Percentiles rank a stretch among this genome's conserved stretches.
phyloP scores from a whole-genome alignment of 1,140 invertebrate species.

The Calliopsis andreniformis region DNA sequence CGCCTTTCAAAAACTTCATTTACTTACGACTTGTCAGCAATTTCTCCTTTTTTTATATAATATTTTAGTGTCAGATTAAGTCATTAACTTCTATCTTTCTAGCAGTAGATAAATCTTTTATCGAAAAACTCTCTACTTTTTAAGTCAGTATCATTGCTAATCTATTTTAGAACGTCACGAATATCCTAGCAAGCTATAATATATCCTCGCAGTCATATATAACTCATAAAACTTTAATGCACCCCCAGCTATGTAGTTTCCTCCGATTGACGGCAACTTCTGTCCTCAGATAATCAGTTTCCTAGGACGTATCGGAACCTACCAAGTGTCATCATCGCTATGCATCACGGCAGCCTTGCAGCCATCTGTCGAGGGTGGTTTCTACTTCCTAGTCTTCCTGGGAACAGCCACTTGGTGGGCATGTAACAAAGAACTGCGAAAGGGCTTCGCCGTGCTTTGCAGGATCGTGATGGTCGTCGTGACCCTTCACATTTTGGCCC shows the following conservation, averaged over 20 bases:
- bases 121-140: neutral
- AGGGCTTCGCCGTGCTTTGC: conserved; percentile 88
- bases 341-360: conserved; percentile 90
- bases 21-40: too few relatives aligned
- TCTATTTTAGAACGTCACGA: too few relatives aligned
- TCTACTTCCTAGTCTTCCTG: conserved; percentile 95
- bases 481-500: conserved; percentile 87
- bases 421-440: conserved; percentile 87
- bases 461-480: conserved; percentile 88
- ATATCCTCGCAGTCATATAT: neutral
- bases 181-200: too few relatives aligned
- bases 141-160: too few relatives aligned
- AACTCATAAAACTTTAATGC: too few relatives aligned
- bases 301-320: conserved; percentile 83
- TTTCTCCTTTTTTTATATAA: too few relatives aligned
- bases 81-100: too few relatives aligned
- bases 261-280: conserved; percentile 13
- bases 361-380: conserved; percentile 89
- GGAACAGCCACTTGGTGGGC: conserved; percentile 94
- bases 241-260: too few relatives aligned
- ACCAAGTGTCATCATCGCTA: conserved; percentile 86
- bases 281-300: conserved; percentile 78
- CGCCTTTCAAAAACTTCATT: too few relatives aligned
- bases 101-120: too few relatives aligned
- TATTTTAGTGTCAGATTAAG: too few relatives aligned